Conservation (phyloP, 2,797 vertebrate species). For the Molossus alvarezi region DNA sequence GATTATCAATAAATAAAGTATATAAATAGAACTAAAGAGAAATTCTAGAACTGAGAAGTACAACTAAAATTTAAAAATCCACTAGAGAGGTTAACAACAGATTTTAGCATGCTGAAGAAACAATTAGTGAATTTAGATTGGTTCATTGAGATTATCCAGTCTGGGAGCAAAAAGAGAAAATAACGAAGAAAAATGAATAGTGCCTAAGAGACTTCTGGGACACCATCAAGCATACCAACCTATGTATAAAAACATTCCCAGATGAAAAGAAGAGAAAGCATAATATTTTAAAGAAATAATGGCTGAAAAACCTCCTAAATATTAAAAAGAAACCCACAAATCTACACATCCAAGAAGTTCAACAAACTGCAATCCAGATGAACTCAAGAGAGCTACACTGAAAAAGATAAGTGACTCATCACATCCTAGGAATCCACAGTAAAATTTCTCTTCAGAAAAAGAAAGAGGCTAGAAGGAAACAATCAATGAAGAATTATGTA, state of each 20-base stretch:
- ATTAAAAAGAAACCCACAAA: background rate
- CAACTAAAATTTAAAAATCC: conserved; percentile 1
- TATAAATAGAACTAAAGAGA: background rate
- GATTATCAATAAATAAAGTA: conserved; percentile 11
- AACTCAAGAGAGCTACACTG: background rate
- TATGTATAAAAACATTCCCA: background rate
- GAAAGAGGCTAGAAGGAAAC: background rate
- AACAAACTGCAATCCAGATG: background rate
- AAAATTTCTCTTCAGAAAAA: background rate
- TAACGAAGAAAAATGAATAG: background rate
- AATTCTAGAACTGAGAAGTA: conserved; percentile 34
- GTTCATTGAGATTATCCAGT: background rate
- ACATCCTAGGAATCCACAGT: background rate
- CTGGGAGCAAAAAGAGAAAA: background rate
- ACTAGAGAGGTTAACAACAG: background rate
- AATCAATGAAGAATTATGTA: background rate
- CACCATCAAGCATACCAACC: background rate
- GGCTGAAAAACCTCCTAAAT: background rate
- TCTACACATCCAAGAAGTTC: background rate
- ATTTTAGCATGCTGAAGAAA: background rate
- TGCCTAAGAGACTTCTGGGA: background rate
- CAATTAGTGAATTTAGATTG: background rate
- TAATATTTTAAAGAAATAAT: background rate
- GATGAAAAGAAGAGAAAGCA: background rate
- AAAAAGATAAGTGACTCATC: background rate